Evolutionary conservation across 2,113 vertebrate genomes (phyloP).

Genomic region (Scalopus aquaticus): DNA sequence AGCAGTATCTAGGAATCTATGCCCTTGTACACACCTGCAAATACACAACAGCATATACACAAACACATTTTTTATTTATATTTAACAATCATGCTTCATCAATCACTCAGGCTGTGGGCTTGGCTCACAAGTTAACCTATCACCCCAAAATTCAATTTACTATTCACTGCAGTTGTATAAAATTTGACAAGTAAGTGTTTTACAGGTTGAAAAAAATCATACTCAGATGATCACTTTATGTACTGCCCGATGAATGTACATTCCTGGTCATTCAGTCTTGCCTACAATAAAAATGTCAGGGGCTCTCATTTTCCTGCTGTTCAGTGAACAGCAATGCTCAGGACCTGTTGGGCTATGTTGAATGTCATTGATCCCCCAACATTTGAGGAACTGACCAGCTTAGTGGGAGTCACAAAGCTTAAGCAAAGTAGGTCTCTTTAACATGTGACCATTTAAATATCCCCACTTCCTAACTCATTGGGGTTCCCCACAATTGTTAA

Average conservation of each 20-base stretch:
- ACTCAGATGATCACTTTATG: background rate
- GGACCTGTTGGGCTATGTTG: background rate
- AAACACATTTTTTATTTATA: background rate
- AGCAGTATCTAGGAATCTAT: background rate
- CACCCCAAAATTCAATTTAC: background rate
- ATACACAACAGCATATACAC: background rate
- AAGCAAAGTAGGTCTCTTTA: background rate
- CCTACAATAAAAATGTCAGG: background rate
- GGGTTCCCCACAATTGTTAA: background rate
- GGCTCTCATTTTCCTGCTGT: background rate
- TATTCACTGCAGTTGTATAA: background rate
- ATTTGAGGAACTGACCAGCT: background rate
- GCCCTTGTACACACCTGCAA: background rate
- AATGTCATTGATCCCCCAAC: background rate
- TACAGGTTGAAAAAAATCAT: constrained; percentile 5
- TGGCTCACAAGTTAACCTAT: background rate
- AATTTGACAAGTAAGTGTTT: background rate
- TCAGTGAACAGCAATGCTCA: background rate
- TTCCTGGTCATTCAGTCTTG: background rate
- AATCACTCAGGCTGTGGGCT: background rate
- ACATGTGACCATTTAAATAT: background rate
- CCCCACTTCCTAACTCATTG: background rate
- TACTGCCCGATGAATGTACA: background rate
- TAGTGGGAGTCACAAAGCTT: background rate
- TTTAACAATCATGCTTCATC: background rate